Base-by-base conservation (phyloP, 2,113 vertebrate genomes). In the Pedionomus torquatus region DNA sequence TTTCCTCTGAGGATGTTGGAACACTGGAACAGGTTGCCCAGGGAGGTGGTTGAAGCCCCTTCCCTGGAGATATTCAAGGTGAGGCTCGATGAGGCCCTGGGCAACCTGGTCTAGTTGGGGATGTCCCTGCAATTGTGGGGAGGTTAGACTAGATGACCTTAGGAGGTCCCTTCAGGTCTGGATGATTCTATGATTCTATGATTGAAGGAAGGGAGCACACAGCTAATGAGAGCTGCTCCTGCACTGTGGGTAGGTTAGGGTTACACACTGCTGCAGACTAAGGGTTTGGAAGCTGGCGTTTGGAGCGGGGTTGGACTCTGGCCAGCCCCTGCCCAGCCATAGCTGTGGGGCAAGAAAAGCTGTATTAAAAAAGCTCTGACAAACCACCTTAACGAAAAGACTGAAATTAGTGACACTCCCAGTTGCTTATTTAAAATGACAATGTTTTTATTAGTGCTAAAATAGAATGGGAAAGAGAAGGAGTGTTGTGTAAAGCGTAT, bases 401-500 rank as follows among this genome's bases (percentile, higher is more conserved):
- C 71, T 77, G 87, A 94, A 95, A 97, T 93, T 75, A 86, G 52
- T 52, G 89, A 82, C 81, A 80, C 93, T 97, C 95, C 87, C 96
- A 97, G 95, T 80, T 94, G 88, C 91, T 95, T 95, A 78, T 96
- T 95, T 94, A 79, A 96, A 94, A 96, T 83, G 91, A 92, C 95
- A 97, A 86, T 96, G 90, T 97, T 96, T 97, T 96, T 94, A 97
- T 96, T 96, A 91, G 71, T 33, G 68, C 68, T 95, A 55, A 93
- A 95, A 97, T 86, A 93, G 91, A 95, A 96, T 66, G 49, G 61
- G 86, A 81, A 96, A 61, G 92, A 94, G 89, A 97, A 97, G 94
- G 93, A 97, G 80, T 97, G 97, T 96, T 97, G 90, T 97, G 86
- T 96, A 96, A 97, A 95, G 89, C 85, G 68, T 96, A 79, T 46